Percentiles rank a stretch among this genome's conserved stretches.
Evolutionary conservation across 2,888 invertebrate genomes (phyloP).

Genomic region (Bimastos eiseni): DNA sequence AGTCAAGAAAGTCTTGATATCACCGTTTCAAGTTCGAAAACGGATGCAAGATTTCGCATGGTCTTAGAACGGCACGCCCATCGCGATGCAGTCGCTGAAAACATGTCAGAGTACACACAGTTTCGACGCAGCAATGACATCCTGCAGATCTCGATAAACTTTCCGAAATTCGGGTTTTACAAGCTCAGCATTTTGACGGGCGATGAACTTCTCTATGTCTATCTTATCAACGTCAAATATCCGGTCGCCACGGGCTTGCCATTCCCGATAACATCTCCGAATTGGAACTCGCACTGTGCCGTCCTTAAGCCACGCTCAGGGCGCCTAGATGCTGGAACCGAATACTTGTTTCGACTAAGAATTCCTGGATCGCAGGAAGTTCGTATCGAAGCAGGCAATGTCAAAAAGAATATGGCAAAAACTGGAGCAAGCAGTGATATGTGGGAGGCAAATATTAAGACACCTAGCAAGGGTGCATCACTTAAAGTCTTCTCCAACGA

Average conservation of each 20-base stretch:
- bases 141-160: conserved; percentile 24
- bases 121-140: not conserved
- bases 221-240: conserved; percentile 33
- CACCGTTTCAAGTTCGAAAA: not conserved
- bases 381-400: not conserved
- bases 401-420: not conserved
- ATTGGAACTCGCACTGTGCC: conserved; percentile 20
- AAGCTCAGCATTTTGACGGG: conserved; percentile 26
- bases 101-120: conserved; percentile 26
- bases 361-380: not conserved
- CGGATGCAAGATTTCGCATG: not conserved
- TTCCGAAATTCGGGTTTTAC: conserved; percentile 35
- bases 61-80: not conserved
- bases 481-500: not conserved
- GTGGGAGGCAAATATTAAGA: not conserved
- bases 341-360: conserved; percentile 10
- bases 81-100: not conserved
- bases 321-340: not conserved
- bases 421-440: not conserved
- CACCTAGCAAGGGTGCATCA: not conserved
- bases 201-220: conserved; percentile 25
- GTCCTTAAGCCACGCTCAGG: conserved; percentile 31
- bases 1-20: conserved; percentile 8
- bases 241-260: conserved; percentile 14
- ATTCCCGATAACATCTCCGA: conserved; percentile 24